Conservation (phyloP, 2,888 invertebrate genomes). For the Diabrotica balteata region DNA sequence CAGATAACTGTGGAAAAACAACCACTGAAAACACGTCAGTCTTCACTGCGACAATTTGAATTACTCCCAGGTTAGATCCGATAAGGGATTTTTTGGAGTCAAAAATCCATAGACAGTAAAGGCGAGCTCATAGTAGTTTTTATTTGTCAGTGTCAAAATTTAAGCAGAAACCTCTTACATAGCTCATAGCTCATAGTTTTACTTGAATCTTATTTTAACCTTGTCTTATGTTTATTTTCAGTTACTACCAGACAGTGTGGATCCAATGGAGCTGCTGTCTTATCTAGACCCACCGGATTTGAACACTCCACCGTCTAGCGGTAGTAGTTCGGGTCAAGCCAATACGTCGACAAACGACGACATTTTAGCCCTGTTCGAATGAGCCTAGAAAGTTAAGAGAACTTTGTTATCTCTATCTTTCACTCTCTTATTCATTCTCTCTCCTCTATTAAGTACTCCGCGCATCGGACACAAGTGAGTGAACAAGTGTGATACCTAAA, state of each 20-base stretch:
- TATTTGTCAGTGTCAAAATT: no score
- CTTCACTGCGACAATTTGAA: no score
- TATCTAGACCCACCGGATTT: conserved; percentile 89
- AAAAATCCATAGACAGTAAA: no score
- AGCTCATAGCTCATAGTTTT: no score
- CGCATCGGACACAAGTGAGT: conserved; percentile 48
- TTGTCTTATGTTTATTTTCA: conserved; percentile 60
- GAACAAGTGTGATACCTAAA: conserved; percentile 50
- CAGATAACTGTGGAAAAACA: no score
- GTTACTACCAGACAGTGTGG: conserved; percentile 90
- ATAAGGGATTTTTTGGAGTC: no score
- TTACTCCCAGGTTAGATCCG: no score
- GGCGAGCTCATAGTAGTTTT: no score
- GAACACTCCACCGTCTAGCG: conserved; percentile 78
- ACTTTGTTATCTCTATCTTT: conserved; percentile 47
- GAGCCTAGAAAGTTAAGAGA: conserved; percentile 27
- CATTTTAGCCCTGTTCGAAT: conserved; percentile 79
- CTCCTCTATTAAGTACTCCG: conserved; percentile 32
- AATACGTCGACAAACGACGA: conserved; percentile 70
- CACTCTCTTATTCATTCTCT: conserved; percentile 43
- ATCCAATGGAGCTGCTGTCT: conserved; percentile 93
- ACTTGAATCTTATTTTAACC: no score
- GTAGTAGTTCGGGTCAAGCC: conserved; percentile 73
- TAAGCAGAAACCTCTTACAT: no score
- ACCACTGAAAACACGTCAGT: no score